These are phyloP conservation scores for Hypothenemus hampei DNA, from an alignment of 1,140 invertebrate genomes.

Conservation along the genomic window DNA sequence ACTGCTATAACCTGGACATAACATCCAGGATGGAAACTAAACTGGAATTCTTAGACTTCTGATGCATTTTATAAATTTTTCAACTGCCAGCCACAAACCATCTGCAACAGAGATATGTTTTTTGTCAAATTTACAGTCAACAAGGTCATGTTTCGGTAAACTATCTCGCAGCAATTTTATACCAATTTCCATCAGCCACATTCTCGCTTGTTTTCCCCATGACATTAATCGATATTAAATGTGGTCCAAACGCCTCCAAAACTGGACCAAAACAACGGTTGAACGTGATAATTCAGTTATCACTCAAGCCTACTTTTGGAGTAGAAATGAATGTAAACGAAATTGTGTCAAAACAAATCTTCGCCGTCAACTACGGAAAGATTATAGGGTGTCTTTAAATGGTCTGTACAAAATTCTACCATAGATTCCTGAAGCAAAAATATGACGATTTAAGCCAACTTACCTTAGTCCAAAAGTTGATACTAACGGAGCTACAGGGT, in stretches of 20 bases:
- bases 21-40: conserved; percentile 88
- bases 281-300: too few species aligned
- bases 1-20: conserved; percentile 86
- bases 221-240: conserved; percentile 71
- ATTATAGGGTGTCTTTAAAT: too few species aligned
- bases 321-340: too few species aligned
- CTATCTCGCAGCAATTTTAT: conserved; percentile 79
- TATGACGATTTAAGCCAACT: too few species aligned
- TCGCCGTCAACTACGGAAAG: too few species aligned
- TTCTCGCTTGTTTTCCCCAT: conserved; percentile 53
- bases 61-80: conserved; percentile 88
- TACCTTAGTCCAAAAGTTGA: too few species aligned
- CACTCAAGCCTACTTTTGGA: too few species aligned
- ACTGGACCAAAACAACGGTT: too few species aligned
- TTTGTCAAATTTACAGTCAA: conserved; percentile 76
- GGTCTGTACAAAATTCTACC: too few species aligned
- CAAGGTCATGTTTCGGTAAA: conserved; percentile 71
- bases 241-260: conserved; percentile 83
- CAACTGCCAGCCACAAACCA: conserved; percentile 83
- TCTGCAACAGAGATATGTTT: conserved; percentile 58
- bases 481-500: too few species aligned
- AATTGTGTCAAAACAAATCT: too few species aligned
- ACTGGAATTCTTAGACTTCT: conserved; percentile 77
- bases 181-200: conserved; percentile 83
- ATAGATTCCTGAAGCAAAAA: too few species aligned